Base-by-base conservation (phyloP, 2,888 invertebrate genomes). In the Drosophila emarginata region DNA sequence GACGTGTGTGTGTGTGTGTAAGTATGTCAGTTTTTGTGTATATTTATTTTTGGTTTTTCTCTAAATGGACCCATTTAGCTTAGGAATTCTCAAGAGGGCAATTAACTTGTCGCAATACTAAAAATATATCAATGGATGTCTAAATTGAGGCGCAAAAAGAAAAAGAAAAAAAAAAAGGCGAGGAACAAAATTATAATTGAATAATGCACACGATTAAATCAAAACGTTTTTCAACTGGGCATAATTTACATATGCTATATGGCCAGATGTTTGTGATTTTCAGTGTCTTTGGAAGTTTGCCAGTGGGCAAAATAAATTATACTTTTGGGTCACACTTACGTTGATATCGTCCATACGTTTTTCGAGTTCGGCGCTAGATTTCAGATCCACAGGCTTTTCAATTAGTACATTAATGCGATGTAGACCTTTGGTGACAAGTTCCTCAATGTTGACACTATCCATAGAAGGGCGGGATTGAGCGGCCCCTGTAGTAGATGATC, bases 361-460 rank as follows among this genome's bases (percentile, higher is more conserved):
- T 68, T 90, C 89, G 61, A 92, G 77, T 23, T 91, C 91, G n/a
- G 79, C 79, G 61, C 85, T 77, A 1, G 91, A 90, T 67, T 80
- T 86, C 0, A 82, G 77, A 76, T 92, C 89, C 1, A 91, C 81
- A 15, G 91, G 90, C 61, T 91, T 91, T 21, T 91, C 91, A 21
- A 91, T 89, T 15, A 92, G 77, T 68, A 91, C 91, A 66, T 90
- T 91, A 45, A 91, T 90, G 64, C 92, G 90, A 40, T 91, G 91
- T 26, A 92, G 72, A 15, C 91, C 91, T 68, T 91, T 91, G 2
- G 88, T 83, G 6, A 91, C 87, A 37, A 92, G 76, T 51, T 92
- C 91, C 56, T 92, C 91, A 7, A 92, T 79, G 64, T 92, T 89
- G 23, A 89, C 81, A 64, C 78, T 85, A n/a, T 89, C 88, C 32